These are phyloP conservation scores for Tetrao urogallus DNA, from an alignment of 2,113 vertebrate species.

Conservation along the genomic window DNA sequence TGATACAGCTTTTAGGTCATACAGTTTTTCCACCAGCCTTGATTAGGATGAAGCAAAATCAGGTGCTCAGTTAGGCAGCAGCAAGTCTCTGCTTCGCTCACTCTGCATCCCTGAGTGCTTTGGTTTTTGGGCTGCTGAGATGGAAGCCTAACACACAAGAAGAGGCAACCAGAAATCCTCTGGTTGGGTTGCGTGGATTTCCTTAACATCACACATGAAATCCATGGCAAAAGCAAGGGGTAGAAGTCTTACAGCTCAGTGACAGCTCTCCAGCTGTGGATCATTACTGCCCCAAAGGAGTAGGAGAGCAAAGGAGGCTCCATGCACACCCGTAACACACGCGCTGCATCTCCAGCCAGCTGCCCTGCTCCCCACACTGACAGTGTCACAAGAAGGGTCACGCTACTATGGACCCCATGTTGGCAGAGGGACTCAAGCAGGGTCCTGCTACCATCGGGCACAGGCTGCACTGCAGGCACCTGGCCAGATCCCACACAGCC, in stretches of 20 bases:
- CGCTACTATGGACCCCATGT: fast-evolving
- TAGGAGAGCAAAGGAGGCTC: neutral
- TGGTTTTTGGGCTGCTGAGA: fast-evolving
- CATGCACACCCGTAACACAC: fast-evolving
- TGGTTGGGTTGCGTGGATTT: fast-evolving
- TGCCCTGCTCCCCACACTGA: neutral
- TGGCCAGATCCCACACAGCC: neutral
- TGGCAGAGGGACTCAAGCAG: neutral
- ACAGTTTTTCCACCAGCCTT: neutral
- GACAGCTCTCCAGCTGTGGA: neutral
- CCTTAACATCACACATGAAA: neutral
- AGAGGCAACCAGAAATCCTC: neutral
- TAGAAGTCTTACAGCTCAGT: neutral
- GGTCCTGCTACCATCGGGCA: neutral
- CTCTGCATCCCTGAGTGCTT: fast-evolving
- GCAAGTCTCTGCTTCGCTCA: neutral
- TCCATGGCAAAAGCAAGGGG: fast-evolving
- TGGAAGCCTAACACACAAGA: neutral
- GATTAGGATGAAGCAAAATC: neutral
- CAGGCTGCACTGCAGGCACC: neutral
- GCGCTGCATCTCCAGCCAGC: fast-evolving
- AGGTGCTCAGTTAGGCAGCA: neutral
- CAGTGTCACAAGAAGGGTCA: neutral
- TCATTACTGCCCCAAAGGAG: too few relatives aligned
- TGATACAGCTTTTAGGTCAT: neutral